Evolutionary conservation across 2,888 invertebrate genomes (phyloP), one percentile per base, ranked within the genome.

Genomic region (Nemoura dubitans): DNA sequence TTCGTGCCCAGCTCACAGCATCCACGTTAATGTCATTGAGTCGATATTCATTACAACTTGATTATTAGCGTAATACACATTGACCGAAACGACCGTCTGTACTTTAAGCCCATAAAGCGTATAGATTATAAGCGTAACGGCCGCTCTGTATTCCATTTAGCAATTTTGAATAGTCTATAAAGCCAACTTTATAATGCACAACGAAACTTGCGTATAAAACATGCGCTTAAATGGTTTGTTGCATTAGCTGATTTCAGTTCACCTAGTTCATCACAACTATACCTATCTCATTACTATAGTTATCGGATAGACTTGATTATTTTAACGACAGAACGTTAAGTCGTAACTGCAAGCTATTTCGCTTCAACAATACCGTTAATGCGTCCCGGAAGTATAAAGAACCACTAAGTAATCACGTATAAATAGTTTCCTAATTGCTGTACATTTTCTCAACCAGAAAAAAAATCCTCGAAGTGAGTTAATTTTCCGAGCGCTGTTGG

Each of bases 31-130:
- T 59, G 59, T 59, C 59, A 59, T 59, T 59, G 59, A 59, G 59
- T 59, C 59, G 59, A 59, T 59, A 59, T 59, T 59, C 59, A 59
- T 59, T 59, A 59, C 59, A 59, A 59, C 59, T 59, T 59, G 59
- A 59, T 59, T 59, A 59, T 59, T 59, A 59, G 59, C 10, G 59
- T 59, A 59, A 59, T 59, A 21, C 21, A 59, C 59, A 59, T 59
- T 59, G 59, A 59, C 21, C 16, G 6, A 7, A 59, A 59, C 59
- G 59, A 21, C 59, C 59, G 10, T 7, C 59, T 59, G 59, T 59
- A 3, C 59, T 59, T 21, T 59, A 59, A 59, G 59, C 59, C 21
- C 59, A 59, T 59, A 59, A 59, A 59, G 59, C 59, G 59, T 59
- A n/a, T n/a, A 21, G 59, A 59, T 59, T 59, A 59, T 59, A 21